Conservation (phyloP, 2,797 vertebrate genomes). For the Pangasius larnaudii region DNA sequence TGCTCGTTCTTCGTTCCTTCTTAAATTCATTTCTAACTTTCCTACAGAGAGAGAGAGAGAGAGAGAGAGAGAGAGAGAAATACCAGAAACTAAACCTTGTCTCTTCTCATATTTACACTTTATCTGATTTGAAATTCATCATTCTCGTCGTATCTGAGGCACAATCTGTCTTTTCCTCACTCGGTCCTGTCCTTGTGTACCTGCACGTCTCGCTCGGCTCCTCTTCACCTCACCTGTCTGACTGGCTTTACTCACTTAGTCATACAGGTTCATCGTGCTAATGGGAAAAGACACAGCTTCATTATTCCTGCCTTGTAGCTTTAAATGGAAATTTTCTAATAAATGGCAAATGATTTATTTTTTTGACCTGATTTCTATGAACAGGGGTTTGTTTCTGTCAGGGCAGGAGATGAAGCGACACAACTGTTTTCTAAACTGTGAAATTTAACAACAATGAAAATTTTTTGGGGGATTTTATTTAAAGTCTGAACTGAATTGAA, state of each 20-base stretch:
- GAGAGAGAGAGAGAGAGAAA: background rate
- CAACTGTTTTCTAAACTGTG: background rate
- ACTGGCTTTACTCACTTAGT: slow-evolving; percentile 74
- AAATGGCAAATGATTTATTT: background rate
- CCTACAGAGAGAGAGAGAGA: background rate
- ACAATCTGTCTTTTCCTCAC: background rate
- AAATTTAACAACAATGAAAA: background rate
- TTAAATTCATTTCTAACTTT: background rate
- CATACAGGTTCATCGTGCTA: slow-evolving; percentile 59
- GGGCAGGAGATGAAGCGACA: background rate
- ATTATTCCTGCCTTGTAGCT: background rate
- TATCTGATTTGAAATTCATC: background rate
- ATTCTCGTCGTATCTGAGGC: background rate
- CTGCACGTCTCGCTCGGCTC: slow-evolving; percentile 11
- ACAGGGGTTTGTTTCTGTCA: background rate
- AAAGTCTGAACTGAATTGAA: background rate
- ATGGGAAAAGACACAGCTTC: background rate
- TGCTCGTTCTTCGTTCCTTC: background rate
- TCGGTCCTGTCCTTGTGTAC: slow-evolving; percentile 40
- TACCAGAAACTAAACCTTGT: background rate
- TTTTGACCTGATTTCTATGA: background rate
- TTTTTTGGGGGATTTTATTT: background rate
- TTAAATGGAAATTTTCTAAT: background rate
- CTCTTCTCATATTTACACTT: background rate
- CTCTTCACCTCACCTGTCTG: slow-evolving; percentile 74